Base-by-base conservation (phyloP, 2,113 vertebrate genomes). In the Apistogramma diplotaenia region DNA sequence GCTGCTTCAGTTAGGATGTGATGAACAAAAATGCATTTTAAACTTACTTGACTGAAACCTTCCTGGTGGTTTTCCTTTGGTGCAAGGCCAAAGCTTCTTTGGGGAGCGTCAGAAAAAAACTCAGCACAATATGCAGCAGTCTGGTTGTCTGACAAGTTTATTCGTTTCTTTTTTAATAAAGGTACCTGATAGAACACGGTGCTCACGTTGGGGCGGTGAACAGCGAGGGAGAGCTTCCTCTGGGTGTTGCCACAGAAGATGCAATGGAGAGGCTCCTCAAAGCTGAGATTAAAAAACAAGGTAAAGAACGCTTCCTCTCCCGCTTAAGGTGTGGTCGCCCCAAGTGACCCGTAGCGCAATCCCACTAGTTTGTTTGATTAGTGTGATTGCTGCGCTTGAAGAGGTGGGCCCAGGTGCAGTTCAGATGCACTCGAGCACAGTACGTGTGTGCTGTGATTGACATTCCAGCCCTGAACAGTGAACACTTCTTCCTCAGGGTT, bases 201-300 rank as follows among this genome's bases (percentile, higher is more conserved):
- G 96, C 95, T 13, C 87, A 90, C 0, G 96, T 96, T 0, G 95
- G 95, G 2, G 94, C 93, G 0, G 94, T 96, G 29, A 96, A 96
- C 91, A 96, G 96, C 53, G 96, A 96, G 86, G 96, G 95, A 23
- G 95, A 96, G 54, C 94, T 96, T 70, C 96, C 96, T 74, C 91
- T 96, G 78, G 96, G 96, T 21, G 95, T 96, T 72, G 94, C 96
- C 76, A 95, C 94, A 0, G 96, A 96, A 46, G 95, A 96, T 8
- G 94, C 84, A 23, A 96, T 96, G 96, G 93, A 93, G 82, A 94
- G 94, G 76, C 90, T 96, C 29, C 93, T 96, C 54, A 96, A 95
- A 84, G 93, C 74, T 1, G 96, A 96, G 91, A 93, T 96, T 61
- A 96, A 96, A 59, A 96, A 96, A 76, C 96, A 96, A 93, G 95